Evolutionary conservation across 2,113 vertebrate species (phyloP), one percentile per base, ranked within the genome.

Genomic region (Hemiscyllium ocellatum): DNA sequence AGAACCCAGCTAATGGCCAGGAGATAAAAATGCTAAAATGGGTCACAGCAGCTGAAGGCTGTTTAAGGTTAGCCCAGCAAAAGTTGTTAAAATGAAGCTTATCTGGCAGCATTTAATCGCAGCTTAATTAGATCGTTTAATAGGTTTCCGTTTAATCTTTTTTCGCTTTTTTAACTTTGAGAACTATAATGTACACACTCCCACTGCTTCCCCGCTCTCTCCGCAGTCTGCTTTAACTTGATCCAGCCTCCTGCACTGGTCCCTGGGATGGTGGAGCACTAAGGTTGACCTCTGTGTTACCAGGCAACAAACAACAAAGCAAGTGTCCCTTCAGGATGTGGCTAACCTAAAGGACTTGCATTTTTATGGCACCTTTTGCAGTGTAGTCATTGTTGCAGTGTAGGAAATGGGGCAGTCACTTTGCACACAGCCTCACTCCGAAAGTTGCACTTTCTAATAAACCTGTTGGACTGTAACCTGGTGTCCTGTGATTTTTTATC

Each of bases 31-130:
- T 70, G n/a, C 66, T 94, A 70, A 94, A 94, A 69, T 94, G 93
- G 93, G 93, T 94, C 93, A 94, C 42, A 94, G 93, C 61, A 72
- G 68, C 93, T 95, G 93, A 37, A 93, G 68, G 93, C 93, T 95
- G 93, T 95, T 70, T 95, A 72, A 47, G 66, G 68, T 42, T 95
- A 4, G 37, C 93, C 42, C n/a, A 68, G 42, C 61, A 93, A 93
- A 61, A 66, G 33, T 66, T 93, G 89, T 68, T 93, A 65, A 93
- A 93, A 93, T 93, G 33, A 93, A 93, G 89, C 61, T 93, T 68
- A 37, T 68, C 89, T n/a, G n/a, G 61, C 89, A 93, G 61, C n/a
- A 37, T 93, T 93, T 93, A 66, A 93, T 66, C n/a, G 65, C 15
- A 7, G 29, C 61, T 68, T 66, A 68, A 93, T 93, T 93, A 66